These are phyloP conservation scores for Pitangus sulphuratus DNA, from an alignment of 2,797 vertebrate genomes.

Conservation along the genomic window DNA sequence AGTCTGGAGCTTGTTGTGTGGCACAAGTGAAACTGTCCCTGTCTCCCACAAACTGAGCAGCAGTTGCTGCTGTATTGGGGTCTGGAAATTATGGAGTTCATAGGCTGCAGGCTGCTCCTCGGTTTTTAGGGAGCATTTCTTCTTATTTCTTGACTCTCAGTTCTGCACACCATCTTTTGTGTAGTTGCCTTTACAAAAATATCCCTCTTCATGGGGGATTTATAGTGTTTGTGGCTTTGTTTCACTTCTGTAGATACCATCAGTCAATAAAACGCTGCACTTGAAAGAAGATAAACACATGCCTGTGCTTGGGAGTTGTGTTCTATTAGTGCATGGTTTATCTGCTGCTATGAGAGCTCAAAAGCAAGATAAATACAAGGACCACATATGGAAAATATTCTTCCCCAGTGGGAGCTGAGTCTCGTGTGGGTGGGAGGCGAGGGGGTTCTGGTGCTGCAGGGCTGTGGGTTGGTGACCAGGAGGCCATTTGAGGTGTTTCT, in stretches of 20 bases:
- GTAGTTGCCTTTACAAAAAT: not conserved
- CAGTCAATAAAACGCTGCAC: not conserved
- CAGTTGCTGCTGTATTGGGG: not conserved
- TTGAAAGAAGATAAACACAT: not conserved
- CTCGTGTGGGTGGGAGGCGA: rapidly evolving
- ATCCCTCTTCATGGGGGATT: not conserved
- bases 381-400: not conserved
- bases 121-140: rapidly evolving
- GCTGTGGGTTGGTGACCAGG: not conserved
- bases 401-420: not conserved
- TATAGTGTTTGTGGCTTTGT: not conserved
- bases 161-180: not conserved
- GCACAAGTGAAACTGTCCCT: not conserved
- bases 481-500: rapidly evolving
- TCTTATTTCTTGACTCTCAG: not conserved
- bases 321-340: not conserved
- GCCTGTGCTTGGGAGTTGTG: not conserved
- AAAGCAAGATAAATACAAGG: rapidly evolving
- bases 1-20: not conserved
- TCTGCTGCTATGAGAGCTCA: not conserved
- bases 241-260: not conserved
- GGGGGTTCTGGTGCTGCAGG: not conserved
- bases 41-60: not conserved
- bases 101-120: not conserved
- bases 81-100: not conserved